Evolutionary conservation across 2,797 vertebrate species (phyloP).

Genomic region (Thripadectes ignobilis): DNA sequence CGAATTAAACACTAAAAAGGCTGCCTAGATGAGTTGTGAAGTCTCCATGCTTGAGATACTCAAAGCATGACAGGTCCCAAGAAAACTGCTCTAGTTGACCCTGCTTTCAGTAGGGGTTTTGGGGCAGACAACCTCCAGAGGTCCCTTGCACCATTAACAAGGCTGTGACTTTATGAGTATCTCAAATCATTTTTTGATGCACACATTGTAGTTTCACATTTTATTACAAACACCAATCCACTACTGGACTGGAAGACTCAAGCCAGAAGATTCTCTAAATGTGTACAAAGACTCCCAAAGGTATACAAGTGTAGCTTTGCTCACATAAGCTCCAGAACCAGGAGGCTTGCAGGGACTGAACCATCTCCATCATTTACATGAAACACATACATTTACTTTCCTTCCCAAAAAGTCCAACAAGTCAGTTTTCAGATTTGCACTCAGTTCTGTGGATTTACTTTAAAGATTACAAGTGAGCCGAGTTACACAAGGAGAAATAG

Average conservation of each 20-base stretch:
- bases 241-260: background rate
- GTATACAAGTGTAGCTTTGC: rapidly evolving
- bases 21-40: background rate
- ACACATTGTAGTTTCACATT: background rate
- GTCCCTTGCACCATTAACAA: background rate
- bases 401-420: background rate
- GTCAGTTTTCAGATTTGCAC: background rate
- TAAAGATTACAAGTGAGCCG: background rate
- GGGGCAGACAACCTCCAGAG: background rate
- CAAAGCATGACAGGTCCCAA: background rate
- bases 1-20: background rate
- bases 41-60: background rate
- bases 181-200: background rate
- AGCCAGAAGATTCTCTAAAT: background rate
- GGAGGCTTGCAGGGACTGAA: background rate
- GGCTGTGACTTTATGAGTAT: background rate
- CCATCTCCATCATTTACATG: background rate
- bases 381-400: background rate
- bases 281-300: rapidly evolving
- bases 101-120: background rate
- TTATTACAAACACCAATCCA: background rate
- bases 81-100: background rate
- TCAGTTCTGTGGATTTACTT: background rate
- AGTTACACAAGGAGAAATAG: background rate
- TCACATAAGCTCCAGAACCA: background rate